Percentiles rank a stretch among this genome's conserved stretches.
Conservation (phyloP, 1,140 invertebrate species). For the Polyergus mexicanus region DNA sequence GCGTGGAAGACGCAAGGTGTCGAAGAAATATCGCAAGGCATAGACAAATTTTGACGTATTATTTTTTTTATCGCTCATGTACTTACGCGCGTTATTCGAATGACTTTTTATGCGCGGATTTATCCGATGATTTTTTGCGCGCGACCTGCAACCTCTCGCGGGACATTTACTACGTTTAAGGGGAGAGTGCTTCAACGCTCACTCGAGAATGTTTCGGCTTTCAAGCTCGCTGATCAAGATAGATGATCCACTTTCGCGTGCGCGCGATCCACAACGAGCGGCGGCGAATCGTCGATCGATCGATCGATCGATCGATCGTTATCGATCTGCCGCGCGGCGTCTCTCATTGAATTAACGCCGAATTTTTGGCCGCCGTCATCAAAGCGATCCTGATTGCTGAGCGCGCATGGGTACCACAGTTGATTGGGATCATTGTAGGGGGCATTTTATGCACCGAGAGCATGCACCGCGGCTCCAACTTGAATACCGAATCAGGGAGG, state of each 20-base stretch:
- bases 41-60: neutral
- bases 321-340: constrained; percentile 46
- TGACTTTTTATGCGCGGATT: neutral
- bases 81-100: neutral
- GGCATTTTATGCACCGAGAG: constrained; percentile 83
- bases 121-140: neutral
- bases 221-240: constrained; percentile 54
- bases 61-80: neutral
- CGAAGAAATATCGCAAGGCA: constrained; percentile 72
- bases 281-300: constrained; percentile 35
- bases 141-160: constrained; percentile 3
- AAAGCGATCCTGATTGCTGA: constrained; percentile 79
- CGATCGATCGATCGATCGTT: constrained; percentile 39
- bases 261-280: constrained; percentile 38
- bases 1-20: constrained; percentile 68
- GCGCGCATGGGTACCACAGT: constrained; percentile 75
- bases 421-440: constrained; percentile 85
- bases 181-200: constrained; percentile 21
- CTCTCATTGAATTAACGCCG: constrained; percentile 60
- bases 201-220: constrained; percentile 50
- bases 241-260: constrained; percentile 58
- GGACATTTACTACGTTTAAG: constrained; percentile 36
- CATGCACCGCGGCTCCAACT: constrained; percentile 80
- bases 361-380: constrained; percentile 72
- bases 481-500: constrained; percentile 79